Evolutionary conservation across 1,140 invertebrate genomes (phyloP).

Genomic region (Anthonomus grandis): DNA sequence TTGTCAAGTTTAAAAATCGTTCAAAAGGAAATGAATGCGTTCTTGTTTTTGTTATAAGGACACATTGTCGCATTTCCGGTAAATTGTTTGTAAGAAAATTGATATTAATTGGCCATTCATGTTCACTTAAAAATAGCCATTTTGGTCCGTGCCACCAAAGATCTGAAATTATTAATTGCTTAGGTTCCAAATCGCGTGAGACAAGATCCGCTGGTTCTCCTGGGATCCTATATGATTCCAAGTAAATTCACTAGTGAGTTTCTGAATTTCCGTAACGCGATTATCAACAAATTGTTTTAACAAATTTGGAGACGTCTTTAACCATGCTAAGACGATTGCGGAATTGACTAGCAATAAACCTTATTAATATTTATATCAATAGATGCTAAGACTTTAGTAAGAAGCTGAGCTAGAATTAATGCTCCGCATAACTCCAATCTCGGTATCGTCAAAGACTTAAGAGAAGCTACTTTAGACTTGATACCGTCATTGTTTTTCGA

Average conservation of each 20-base stretch:
- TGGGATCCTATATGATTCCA: too few species aligned
- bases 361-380: conserved; percentile 7
- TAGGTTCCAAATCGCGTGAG: too few species aligned
- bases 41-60: too few species aligned
- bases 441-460: conserved; percentile 42
- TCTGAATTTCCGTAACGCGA: conserved; percentile 38
- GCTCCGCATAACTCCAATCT: conserved; percentile 48
- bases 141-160: too few species aligned
- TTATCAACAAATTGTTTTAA: conserved; percentile 44
- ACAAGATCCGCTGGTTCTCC: too few species aligned
- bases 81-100: too few species aligned
- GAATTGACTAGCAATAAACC: conserved; percentile 25
- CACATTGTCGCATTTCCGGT: too few species aligned
- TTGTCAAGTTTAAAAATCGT: background rate
- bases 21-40: background rate
- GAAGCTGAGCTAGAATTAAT: conserved; percentile 32
- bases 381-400: conserved; percentile 7
- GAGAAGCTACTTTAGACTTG: conserved; percentile 36
- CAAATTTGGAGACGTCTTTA: conserved; percentile 17
- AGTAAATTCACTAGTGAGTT: too few species aligned
- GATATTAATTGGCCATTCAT: too few species aligned
- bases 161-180: too few species aligned
- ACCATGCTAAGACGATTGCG: conserved; percentile 34
- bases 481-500: conserved; percentile 26
- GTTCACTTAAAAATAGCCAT: too few species aligned